Evolutionary conservation across 1,140 invertebrate genomes (phyloP).

Genomic region (Sarcophaga bullata): DNA sequence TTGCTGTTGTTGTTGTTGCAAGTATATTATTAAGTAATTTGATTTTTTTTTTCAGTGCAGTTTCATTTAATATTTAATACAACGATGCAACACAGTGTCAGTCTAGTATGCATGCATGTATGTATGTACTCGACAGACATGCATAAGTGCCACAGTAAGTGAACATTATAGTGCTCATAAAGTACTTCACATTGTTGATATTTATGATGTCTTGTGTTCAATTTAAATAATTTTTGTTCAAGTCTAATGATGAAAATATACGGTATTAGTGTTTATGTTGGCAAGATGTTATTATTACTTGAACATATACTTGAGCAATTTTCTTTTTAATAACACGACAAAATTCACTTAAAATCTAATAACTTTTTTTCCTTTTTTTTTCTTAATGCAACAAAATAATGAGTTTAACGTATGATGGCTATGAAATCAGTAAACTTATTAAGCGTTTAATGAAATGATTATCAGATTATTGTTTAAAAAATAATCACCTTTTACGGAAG

Average conservation of each 20-base stretch:
- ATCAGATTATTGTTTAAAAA: no score
- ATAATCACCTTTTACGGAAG: no score
- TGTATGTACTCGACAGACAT: no score
- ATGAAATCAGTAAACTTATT: no score
- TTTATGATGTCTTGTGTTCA: background rate
- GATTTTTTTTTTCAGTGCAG: background rate
- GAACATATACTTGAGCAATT: background rate
- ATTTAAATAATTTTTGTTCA: conserved; percentile 10
- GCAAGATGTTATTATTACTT: conserved; percentile 15
- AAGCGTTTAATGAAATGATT: no score
- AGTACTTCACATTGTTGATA: background rate
- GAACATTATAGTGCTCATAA: background rate
- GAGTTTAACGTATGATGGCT: no score
- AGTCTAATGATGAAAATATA: conserved; percentile 15
- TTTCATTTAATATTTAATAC: conserved; percentile 16
- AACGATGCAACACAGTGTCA: background rate
- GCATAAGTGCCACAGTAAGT: background rate
- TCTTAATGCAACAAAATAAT: background rate
- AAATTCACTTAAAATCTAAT: background rate
- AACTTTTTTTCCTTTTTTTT: background rate
- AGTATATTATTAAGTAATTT: conserved; percentile 16
- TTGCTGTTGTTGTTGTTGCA: background rate
- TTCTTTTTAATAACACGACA: background rate
- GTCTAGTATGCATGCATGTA: no score
- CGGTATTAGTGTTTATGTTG: conserved; percentile 4